Evolutionary conservation across 30 jellyfish, hydroid and myxozoan species (phyloP), one percentile per base, ranked within the genome.

Genomic region (Nemopilema nomurai): DNA sequence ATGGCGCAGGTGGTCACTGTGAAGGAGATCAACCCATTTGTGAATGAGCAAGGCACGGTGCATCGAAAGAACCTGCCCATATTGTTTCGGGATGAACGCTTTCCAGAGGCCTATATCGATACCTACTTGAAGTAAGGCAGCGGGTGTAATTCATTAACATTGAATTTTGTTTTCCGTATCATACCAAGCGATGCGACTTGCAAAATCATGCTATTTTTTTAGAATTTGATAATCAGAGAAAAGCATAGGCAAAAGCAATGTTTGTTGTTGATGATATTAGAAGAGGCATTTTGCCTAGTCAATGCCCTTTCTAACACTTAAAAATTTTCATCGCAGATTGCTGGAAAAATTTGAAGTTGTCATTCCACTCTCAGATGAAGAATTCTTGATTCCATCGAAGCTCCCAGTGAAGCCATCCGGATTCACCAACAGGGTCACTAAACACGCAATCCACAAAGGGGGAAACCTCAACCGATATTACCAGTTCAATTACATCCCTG

Each of bases 1-100:
- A 77, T 93, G 97, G 98, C 98, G 30, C 92, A 81, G 49, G 93
- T 93, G 18, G 97, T 93, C 85, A 93, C 97, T 63, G 92, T 89
- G 30, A 72, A 70, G 32, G 91, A 93, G 49, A 85, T 87, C 65
- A 87, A 93, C 68, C 97, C 97, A 8, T 93, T 33, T 49, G 91
- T 93, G 19, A 73, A 85, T 70, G 86, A 71, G 33, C 71, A 80
- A 16, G 98, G 97, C 28, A 73, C 88, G 26, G 50, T 88, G 52
- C 49, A 70, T 6, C 83, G 87, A 57, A 67, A 74, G 28, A 67
- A 84, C 41, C 91, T 95, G 51, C 84, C 87, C 8, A 74, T 82
- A 24, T 77, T 93, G 70, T 93, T 93, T 74, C 81, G 77, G 24
- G 96, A 89, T 16, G 94, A 74, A 24, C 66, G 50, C 21, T 88